Percentiles rank a stretch among this genome's conserved stretches.
Conservation (phyloP, 2,888 invertebrate species). For the Hesperia comma region DNA sequence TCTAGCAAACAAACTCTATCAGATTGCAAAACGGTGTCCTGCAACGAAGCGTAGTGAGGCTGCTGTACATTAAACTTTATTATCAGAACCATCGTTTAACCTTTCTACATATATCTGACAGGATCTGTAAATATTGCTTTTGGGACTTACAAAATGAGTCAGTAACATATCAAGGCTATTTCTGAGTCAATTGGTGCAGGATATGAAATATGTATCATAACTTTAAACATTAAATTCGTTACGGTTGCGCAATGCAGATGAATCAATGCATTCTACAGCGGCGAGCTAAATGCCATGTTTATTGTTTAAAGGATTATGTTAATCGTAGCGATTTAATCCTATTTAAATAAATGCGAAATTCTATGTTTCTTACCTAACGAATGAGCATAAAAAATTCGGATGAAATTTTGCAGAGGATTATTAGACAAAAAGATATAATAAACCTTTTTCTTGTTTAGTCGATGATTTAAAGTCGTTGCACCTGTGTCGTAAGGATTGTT, state of each 20-base stretch:
- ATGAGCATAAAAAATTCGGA: background rate
- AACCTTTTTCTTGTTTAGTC: too few species aligned
- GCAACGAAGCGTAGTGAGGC: too few species aligned
- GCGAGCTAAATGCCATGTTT: conserved; percentile 16
- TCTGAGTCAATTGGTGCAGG: conserved; percentile 15
- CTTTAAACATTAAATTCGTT: conserved; percentile 13
- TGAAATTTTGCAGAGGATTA: background rate
- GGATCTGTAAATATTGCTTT: conserved; percentile 5
- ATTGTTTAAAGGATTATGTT: conserved; percentile 10
- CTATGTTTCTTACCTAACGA: background rate
- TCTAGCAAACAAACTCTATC: too few species aligned
- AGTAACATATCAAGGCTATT: conserved; percentile 3
- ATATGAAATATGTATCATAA: conserved; percentile 15
- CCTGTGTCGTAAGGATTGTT: too few species aligned
- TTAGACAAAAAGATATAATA: too few species aligned
- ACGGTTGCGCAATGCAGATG: conserved; percentile 4
- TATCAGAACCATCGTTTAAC: conserved; percentile 6
- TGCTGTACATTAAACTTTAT: background rate
- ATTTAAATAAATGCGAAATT: conserved; percentile 8
- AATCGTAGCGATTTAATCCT: conserved; percentile 1
- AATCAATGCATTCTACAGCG: conserved; percentile 7
- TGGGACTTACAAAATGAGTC: conserved; percentile 13
- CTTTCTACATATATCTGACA: conserved; percentile 16
- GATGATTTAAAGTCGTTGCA: too few species aligned
- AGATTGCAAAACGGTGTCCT: too few species aligned